Base-by-base conservation (phyloP, 1,140 invertebrate genomes). In the Mylabris phalerata region DNA sequence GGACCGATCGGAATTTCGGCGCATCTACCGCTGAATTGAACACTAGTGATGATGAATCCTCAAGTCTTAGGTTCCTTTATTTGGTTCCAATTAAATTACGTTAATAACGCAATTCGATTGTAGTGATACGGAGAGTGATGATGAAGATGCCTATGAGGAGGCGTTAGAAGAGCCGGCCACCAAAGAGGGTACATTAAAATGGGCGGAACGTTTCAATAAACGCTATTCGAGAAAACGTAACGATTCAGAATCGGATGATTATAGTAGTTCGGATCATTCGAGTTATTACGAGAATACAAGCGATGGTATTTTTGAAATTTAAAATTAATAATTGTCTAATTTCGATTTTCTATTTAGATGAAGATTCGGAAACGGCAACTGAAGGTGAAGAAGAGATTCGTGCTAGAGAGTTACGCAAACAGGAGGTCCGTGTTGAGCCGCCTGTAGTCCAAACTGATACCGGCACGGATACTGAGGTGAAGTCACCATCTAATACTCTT, bases 1-100 rank as follows among this genome's bases (percentile, higher is more conserved):
- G 90, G 91, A 94, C 91, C 1, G 91, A 93, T 65, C 82, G 89
- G 52, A 95, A 94, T 77, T 93, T 93, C 73, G 86, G 90, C 61
- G 85, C 87, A 48, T 87, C 85, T 6, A 78, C 83, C 41, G 84
- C 82, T 41, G 84, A 86, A 73, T 77, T 83, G 67, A 81, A 80
- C 0, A 88, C 86, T 2, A 85, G 84, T 24, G 86, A 88, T 64
- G 89, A 90, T 54, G 83, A 86, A n/a, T 86, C 85, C 39, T 74
- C 70, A 11, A 69, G 71, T 59, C 42, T 63, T 7, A 71, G 71
- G 71, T 72, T 38, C 47, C 25, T 26, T 48, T 0, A 10, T 11
- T 3, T 19, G 10, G 9, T 63, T 32, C 11, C 50, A 55, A 45
- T 43, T 38, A 59, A 43, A 19, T 19, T 26, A 38, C 48, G 49